A percentile compares a stretch with the other conserved stretches of the same genome.
phyloP scores from a whole-genome alignment of 2,113 vertebrate species.

The Cromileptes altivelis region DNA sequence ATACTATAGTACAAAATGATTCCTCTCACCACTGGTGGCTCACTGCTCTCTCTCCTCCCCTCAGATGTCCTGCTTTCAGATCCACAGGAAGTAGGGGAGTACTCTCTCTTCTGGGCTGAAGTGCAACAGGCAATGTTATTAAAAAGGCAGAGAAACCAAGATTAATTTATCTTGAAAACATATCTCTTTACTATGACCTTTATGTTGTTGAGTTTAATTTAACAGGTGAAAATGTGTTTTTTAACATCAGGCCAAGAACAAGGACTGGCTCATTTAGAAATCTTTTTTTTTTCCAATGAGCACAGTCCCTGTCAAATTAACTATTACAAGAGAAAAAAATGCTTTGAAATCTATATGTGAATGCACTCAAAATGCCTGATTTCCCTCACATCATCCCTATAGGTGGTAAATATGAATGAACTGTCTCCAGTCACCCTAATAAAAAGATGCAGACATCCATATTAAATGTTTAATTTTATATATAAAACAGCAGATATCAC shows the following conservation, averaged over 20 bases:
- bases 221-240: neutral
- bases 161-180: neutral
- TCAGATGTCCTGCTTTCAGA: slow-evolving; percentile 87
- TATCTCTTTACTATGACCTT: neutral
- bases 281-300: neutral
- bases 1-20: neutral
- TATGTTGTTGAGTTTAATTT: neutral
- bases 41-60: slow-evolving; percentile 84
- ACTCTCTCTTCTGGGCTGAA: slow-evolving; percentile 89
- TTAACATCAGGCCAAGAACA: neutral
- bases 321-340: neutral
- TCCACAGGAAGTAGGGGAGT: slow-evolving; percentile 83
- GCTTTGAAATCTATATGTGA: neutral
- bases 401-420: neutral
- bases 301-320: neutral
- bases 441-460: neutral
- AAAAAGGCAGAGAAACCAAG: neutral
- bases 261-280: neutral
- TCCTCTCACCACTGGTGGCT: slow-evolving; percentile 88
- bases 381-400: neutral
- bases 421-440: neutral
- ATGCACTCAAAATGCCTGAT: neutral
- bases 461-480: neutral
- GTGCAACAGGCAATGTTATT: slow-evolving; percentile 8
- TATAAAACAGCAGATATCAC: neutral